Base-by-base conservation (phyloP, 2,888 invertebrate genomes). In the Cheilosia soror region DNA sequence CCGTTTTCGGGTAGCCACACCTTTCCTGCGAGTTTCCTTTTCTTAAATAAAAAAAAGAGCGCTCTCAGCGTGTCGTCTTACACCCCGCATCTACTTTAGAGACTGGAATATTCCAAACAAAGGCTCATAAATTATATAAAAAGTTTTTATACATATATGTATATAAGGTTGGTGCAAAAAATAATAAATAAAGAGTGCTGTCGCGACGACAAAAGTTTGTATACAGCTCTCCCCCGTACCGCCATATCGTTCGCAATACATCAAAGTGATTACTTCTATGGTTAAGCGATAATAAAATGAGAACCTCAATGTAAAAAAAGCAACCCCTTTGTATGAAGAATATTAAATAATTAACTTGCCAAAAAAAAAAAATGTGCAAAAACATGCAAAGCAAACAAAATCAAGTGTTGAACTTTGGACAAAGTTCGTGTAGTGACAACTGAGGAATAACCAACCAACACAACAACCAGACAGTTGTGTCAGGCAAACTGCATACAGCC, bases 281-380 rank as follows among this genome's bases (percentile, higher is more conserved):
- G 80, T 37, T 69, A 69, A 84, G 60, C 62, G 66, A 76, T 62
- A 62, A 55, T 53, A 42, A 80, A 63, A 63, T 37, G 20, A 62
- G 27, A 51, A 25, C 51, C 31, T 4, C 62, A 20, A 53, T 9
- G 51, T 4, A 55, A 60, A 76, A 76, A 69, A 60, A 71, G 13
- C 81, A 71, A 85, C 85, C 85, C 85, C 81, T 85, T 81, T 71
- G 69, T 71, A 49, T 81, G 81, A 81, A 81, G 81, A 81, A 81
- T 81, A 81, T 85, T 72, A 77, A 85, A 81, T 81, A 81, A 85
- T 81, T 81, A 81, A 81, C 66, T 77, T 66, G 25, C 69, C 37
- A 75, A 71, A 80, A 83, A 62, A 55, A 65, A 49, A 53, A 53
- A 15, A 53, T 27, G 47, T 25, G 11, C 31, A 53, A 63, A 71